These are phyloP conservation scores for Megalurothrips usitatus DNA, from an alignment of 2,888 invertebrate species.

Conservation along the genomic window DNA sequence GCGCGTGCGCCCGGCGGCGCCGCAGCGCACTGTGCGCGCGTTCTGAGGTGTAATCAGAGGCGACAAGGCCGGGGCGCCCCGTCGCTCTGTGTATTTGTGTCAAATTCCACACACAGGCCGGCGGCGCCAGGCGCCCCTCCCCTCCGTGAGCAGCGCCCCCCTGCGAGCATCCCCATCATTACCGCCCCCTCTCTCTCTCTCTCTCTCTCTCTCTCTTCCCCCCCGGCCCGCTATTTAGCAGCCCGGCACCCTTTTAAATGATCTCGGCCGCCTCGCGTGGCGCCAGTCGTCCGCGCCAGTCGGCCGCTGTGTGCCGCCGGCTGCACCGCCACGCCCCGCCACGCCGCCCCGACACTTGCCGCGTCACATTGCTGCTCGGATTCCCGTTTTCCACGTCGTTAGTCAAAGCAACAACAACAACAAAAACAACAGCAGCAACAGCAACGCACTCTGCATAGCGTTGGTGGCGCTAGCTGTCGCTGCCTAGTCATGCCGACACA, in stretches of 20 bases:
- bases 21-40: neutral
- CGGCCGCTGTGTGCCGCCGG: neutral
- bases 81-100: conserved; percentile 23
- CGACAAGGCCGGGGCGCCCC: conserved; percentile 8
- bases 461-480: too few species aligned
- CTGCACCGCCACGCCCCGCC: neutral
- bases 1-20: neutral
- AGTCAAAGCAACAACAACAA: neutral
- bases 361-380: conserved; percentile 3
- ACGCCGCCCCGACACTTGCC: neutral
- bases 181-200: neutral
- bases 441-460: neutral
- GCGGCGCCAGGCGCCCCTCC: neutral
- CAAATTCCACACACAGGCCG: conserved; percentile 19
- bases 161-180: neutral
- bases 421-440: too few species aligned
- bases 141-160: neutral
- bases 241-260: conserved; percentile 1
- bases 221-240: neutral
- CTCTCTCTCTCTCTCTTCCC: neutral
- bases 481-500: too few species aligned
- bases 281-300: conserved; percentile 20
- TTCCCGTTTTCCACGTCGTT: neutral
- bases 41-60: conserved; percentile 24
- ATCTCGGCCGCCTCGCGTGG: neutral